Evolutionary conservation across 2,797 vertebrate species (phyloP).

Genomic region (Amblyraja radiata): DNA sequence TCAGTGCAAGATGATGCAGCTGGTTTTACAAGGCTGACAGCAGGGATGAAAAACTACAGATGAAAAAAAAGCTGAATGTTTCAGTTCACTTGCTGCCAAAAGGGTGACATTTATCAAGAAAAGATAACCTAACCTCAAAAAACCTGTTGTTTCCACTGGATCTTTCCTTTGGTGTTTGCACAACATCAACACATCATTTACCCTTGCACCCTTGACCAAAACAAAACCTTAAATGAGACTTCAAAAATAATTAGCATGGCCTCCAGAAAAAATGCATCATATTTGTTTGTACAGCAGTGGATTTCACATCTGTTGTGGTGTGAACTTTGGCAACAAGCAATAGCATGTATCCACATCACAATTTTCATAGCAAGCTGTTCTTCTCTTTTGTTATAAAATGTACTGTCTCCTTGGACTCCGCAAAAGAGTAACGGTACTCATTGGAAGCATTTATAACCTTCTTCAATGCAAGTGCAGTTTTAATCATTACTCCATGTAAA

Average conservation of each 20-base stretch:
- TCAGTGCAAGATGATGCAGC: neutral
- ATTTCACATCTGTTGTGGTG: neutral
- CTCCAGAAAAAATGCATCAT: neutral
- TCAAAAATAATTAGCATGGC: neutral
- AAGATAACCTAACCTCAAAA: neutral
- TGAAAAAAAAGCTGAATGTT: neutral
- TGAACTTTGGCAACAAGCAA: neutral
- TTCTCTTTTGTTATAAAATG: neutral
- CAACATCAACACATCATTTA: neutral
- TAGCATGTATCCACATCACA: neutral
- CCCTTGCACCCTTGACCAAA: neutral
- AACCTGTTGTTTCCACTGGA: neutral
- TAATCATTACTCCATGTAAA: neutral
- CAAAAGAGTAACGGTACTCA: neutral
- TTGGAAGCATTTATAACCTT: neutral
- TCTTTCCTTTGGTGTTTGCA: neutral
- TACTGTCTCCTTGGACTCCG: neutral
- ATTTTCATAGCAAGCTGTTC: conserved; percentile 3
- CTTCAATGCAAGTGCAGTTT: neutral
- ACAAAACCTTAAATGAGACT: neutral
- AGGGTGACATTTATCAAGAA: neutral
- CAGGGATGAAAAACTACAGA: neutral
- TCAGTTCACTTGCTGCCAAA: conserved; percentile 13
- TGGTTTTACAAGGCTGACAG: neutral
- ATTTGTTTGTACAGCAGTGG: neutral